Conservation (phyloP, 1,140 invertebrate genomes). For the Berghia stephanieae region DNA sequence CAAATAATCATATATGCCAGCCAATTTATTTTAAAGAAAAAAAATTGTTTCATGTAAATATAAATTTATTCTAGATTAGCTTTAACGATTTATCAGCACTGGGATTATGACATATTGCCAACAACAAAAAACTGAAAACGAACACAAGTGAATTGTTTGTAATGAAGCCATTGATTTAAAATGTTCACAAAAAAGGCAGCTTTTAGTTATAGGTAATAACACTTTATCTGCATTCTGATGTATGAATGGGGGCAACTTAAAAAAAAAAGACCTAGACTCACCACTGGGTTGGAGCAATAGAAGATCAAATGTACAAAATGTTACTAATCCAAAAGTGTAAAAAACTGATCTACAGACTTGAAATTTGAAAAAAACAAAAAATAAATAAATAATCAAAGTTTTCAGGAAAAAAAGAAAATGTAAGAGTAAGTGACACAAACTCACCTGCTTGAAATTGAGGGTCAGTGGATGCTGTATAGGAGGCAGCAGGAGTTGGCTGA, state of each 20-base stretch:
- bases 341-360: not conserved
- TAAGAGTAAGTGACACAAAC: constrained; percentile 23
- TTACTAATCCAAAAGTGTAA: not conserved
- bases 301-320: too few relatives aligned
- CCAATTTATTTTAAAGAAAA: not conserved
- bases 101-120: too few relatives aligned
- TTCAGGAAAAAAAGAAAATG: not conserved
- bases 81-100: not conserved
- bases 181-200: too few relatives aligned
- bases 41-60: not conserved
- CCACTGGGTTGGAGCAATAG: too few relatives aligned
- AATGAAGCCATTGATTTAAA: too few relatives aligned
- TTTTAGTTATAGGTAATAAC: too few relatives aligned
- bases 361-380: too few relatives aligned
- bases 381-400: not conserved
- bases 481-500: constrained; percentile 52
- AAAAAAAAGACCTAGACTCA: too few relatives aligned
- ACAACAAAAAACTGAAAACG: too few relatives aligned
- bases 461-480: constrained; percentile 72
- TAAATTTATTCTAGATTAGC: not conserved
- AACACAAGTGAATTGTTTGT: too few relatives aligned
- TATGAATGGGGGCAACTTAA: not conserved
- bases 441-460: constrained; percentile 72
- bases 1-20: too few relatives aligned
- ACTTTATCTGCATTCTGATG: too few relatives aligned